phyloP scores from a whole-genome alignment of 2,113 vertebrate species.

The Chrysemys picta region DNA sequence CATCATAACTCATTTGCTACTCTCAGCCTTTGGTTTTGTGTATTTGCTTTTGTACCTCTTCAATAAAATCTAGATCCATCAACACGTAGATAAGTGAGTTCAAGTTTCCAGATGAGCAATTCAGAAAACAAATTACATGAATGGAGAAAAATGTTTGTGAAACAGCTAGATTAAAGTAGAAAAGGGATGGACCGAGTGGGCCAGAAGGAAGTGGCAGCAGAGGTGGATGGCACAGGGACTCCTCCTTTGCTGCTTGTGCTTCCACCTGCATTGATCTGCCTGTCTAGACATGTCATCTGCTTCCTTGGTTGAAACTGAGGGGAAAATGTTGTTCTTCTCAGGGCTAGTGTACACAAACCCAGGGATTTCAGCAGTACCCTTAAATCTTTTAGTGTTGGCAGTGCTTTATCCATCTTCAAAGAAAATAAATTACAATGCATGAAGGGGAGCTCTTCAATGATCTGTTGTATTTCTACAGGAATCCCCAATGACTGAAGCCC shows the following conservation, averaged over 20 bases:
- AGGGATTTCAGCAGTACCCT: not conserved
- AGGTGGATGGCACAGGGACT: not conserved
- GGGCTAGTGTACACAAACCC: not conserved
- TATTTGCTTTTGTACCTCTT: not conserved
- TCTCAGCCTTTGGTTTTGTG: not conserved
- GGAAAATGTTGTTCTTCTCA: not conserved
- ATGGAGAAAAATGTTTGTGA: not conserved
- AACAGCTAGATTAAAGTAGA: not conserved
- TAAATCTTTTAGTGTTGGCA: not conserved
- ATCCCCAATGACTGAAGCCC: no score
- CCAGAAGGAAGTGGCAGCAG: not conserved
- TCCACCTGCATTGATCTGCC: not conserved
- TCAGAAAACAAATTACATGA: not conserved
- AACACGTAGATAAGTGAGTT: not conserved
- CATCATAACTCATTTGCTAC: not conserved
- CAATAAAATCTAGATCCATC: not conserved
- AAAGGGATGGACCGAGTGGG: not conserved
- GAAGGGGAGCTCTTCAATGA: not conserved
- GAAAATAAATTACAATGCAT: not conserved
- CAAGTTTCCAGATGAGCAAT: not conserved
- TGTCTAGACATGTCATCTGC: not conserved
- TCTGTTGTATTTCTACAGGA: no score
- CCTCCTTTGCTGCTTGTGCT: not conserved
- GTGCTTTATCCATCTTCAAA: not conserved
- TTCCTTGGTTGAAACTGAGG: not conserved